Evolutionary conservation across 2,113 vertebrate species (phyloP), one percentile per base, ranked within the genome.

Genomic region (Arothron firmamentum): DNA sequence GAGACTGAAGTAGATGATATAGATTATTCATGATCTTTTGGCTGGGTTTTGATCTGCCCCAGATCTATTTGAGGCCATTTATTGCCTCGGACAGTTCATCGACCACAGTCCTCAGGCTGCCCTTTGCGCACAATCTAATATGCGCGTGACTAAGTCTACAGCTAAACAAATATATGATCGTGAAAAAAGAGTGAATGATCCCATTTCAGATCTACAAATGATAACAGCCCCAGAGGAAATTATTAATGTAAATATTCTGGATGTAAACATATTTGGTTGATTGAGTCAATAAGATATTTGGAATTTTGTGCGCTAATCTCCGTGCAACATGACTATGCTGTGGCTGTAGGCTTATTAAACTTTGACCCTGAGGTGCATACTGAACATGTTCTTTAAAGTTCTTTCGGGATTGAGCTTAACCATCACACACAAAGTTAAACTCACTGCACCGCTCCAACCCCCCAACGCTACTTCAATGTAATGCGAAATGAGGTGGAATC

Each of bases 11-110:
- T 67, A 64, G 75, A 83, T 83, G 77, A 77, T 82, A 75, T 81
- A 83, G 80, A 84, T 86, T 89, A 88, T 86, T 88, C 85, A 86
- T 83, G 67, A 86, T 83, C 65, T 71, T 78, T 72, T 84, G 78
- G 73, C 17, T 61, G 65, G 72, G 58, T 78, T 57, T 73, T 80
- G 66, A 80, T 85, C 53, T 16, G 61, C 73, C 75, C 52, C 46
- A 28, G 63, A 78, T 82, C 63, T 83, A 63, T 85, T 81, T 81
- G 73, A 56, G 62, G 62, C 67, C 84, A 79, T 83, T 85, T 86
- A 88, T 78, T 71, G 56, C 64, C 13, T 79, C 73, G 77, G 78
- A 80, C 67, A 75, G 79, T 62, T 78, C 38, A 75, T 82, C 12
- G 45, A 46, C 63, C 53, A 56, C 23, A 70, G 69, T 31, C 72